Evolutionary conservation across 2,888 invertebrate species (phyloP).

Genomic region (Phania funesta): DNA sequence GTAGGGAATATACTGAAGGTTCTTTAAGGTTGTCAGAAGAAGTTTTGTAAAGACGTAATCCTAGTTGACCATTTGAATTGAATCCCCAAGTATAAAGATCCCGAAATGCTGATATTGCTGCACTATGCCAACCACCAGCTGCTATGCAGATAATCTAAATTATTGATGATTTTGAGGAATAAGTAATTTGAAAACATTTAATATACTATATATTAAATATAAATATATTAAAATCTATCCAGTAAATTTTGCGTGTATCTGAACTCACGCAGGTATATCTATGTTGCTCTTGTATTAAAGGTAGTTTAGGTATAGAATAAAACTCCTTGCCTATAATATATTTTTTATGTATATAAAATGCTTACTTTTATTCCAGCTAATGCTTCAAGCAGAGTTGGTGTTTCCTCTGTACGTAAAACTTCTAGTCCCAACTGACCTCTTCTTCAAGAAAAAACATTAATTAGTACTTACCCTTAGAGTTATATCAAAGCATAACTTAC

Average conservation of each 20-base stretch:
- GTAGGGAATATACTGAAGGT: slow-evolving; percentile 77
- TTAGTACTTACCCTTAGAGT: not conserved
- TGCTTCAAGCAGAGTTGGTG: slow-evolving; percentile 86
- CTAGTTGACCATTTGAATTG: slow-evolving; percentile 93
- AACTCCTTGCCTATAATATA: not conserved
- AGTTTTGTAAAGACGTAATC: slow-evolving; percentile 81
- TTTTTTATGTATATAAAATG: not conserved
- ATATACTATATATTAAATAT: no score
- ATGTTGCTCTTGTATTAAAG: no score
- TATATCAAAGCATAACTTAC: slow-evolving; percentile 81
- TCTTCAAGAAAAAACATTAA: slow-evolving; percentile 81
- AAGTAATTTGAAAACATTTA: not conserved
- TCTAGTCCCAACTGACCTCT: slow-evolving; percentile 93
- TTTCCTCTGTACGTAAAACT: slow-evolving; percentile 82
- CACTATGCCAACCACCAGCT: slow-evolving; percentile 93
- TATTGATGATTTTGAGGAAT: not conserved
- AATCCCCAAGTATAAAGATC: slow-evolving; percentile 96
- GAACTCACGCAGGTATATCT: no score
- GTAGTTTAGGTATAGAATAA: no score
- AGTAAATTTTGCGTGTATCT: no score
- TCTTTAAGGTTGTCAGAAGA: slow-evolving; percentile 66
- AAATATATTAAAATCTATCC: no score
- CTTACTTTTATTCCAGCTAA: slow-evolving; percentile 86
- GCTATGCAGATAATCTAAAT: slow-evolving; percentile 84
- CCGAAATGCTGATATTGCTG: slow-evolving; percentile 88